Base-by-base conservation (phyloP, 2,888 invertebrate genomes). In the Gymnocheta viridis region DNA sequence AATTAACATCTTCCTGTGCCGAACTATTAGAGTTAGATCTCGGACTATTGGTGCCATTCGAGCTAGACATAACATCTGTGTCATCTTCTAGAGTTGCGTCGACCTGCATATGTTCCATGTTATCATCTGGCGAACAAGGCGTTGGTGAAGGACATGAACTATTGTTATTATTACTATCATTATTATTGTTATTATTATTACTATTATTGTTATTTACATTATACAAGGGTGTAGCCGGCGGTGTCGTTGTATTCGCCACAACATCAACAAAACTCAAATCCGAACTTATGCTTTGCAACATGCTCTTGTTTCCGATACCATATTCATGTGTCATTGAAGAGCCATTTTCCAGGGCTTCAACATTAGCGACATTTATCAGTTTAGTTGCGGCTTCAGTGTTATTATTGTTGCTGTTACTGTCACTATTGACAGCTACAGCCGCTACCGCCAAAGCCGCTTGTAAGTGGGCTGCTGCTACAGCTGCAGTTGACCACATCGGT, bases 381-480 rank as follows among this genome's bases (percentile, higher is more conserved):
- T 67, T 81, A 35, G 35, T 82, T 10, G 41, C 22, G 10, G 32
- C 10, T 12, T 62, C 74, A 2, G 44, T 60, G 29, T 60, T 80
- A 35, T 70, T 80, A 56, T 73, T 77, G 32, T 73, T 77, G 32
- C 51, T 76, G 32, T 44, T 76, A n/a, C 66, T 69, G n/a, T 79
- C 85, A 41, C 86, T 85, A 29, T 87, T 86, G 6, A 87, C 87
- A 3, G 88, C 89, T 0, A 90, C 91, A 4, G 91, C 80, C 5
- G 80, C 91, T 19, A 89, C 91, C 0, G 91, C 91, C 12, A 91
- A 86, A 1, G 91, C 91, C 1, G 90, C 91, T 79, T 91, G 91
- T 44, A 96, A 93, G 89, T 96, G 96, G 0, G 95, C 95, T 19
- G 96, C 93, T 89, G 96, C 96, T 2, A 95, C 94, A 1, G 95